Evolutionary conservation across 2,113 vertebrate genomes (phyloP), one percentile per base, ranked within the genome.

Genomic region (Callaeas wilsoni): DNA sequence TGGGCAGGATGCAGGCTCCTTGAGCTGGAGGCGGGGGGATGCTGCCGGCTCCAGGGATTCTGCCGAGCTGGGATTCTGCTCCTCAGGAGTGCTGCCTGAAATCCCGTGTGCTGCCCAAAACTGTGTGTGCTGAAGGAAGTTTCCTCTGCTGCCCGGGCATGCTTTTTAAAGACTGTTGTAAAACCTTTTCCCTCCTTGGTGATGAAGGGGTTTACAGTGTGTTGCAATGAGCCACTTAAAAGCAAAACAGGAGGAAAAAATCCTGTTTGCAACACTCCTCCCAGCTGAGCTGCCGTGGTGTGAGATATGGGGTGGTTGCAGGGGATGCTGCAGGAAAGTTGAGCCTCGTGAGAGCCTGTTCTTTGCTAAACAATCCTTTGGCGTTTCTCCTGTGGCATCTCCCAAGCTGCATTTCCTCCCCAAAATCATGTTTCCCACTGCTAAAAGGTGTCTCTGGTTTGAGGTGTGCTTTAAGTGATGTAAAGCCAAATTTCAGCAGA

Each of bases 191-290:
- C 87, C 23, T 86, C 87, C 59, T 56, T 17, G 57, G 52, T 13
- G 20, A 41, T 91, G 90, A 60, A 69, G 42, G 87, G 42, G 35
- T 96, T 96, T 96, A 86, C 70, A 70, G 62, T 0, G 3, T 80
- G 63, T 71, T 93, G 84, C 90, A 53, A 50, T 33, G 85, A 94
- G 79, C 64, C 56, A 25, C 90, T 96, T 85, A 90, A 70, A 80
- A 1, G 25, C 53, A 60, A 75, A 91, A 64, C 25, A 33, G 73
- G 82, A 59, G 77, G 64, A 25, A 49, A 78, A 44, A 95, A 57
- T 49, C 68, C 41, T 67, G 56, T 65, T 92, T 71, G 73, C 50
- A 59, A 50, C 46, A 2, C 32, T 79, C 21, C 59, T 86, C 56
- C 55, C 10, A 3, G 75, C 75, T 62, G 79, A 44, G 64, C 20